A percentile compares a stretch with the other conserved stretches of the same genome.
phyloP scores from a whole-genome alignment of 2,888 invertebrate species.

The Nezara viridula region DNA sequence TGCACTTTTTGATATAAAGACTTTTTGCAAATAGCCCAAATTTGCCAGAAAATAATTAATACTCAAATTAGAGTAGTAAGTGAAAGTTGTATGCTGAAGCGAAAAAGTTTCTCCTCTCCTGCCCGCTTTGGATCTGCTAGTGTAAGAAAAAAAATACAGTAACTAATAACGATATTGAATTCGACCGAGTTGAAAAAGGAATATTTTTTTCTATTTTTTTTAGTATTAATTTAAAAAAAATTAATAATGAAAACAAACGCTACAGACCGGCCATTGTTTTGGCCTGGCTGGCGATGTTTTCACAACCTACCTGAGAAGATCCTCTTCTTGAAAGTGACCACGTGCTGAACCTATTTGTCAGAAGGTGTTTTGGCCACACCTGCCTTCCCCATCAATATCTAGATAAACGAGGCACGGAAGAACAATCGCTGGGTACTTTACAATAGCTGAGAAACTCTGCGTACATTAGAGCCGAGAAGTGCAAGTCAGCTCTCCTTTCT shows the following conservation, averaged over 20 bases:
- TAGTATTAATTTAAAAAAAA: too few species aligned
- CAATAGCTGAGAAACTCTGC: not conserved
- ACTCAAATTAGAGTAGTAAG: too few species aligned
- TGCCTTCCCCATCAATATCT: slow-evolving; percentile 3
- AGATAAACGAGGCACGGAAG: not conserved
- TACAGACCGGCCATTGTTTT: not conserved
- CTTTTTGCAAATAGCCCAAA: too few species aligned
- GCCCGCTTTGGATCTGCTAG: too few species aligned
- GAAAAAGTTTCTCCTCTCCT: too few species aligned
- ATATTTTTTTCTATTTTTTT: too few species aligned
- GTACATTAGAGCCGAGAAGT: not conserved
- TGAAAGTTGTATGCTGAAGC: too few species aligned
- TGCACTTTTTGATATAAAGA: too few species aligned
- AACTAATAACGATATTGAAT: too few species aligned
- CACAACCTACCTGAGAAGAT: not conserved
- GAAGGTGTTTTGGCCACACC: slow-evolving; percentile 31
- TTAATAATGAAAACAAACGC: not conserved
- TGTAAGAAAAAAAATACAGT: too few species aligned
- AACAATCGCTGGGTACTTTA: not conserved
- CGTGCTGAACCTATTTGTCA: slow-evolving; percentile 18
- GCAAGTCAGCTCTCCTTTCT: not conserved
- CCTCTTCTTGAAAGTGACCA: not conserved
- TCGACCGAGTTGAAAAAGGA: too few species aligned
- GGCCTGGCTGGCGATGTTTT: not conserved
- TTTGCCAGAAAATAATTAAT: too few species aligned